Evolutionary conservation across 1,140 invertebrate genomes (phyloP).

Genomic region (Copidosoma floridanum): DNA sequence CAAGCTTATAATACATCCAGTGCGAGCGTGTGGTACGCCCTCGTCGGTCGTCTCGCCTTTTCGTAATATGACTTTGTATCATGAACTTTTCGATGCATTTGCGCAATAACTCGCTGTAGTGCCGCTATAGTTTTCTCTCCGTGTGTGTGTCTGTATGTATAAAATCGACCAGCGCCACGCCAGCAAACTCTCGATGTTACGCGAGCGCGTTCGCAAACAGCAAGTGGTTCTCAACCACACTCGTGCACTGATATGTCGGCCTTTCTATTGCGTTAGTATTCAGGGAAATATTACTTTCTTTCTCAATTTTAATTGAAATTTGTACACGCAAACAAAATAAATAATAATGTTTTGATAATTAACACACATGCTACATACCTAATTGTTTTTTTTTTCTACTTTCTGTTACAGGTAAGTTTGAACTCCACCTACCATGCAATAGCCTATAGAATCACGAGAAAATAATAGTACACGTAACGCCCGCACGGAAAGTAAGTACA

Average conservation of each 20-base stretch:
- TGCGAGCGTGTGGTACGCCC: too few relatives aligned
- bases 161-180: background rate
- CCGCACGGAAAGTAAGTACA: too few relatives aligned
- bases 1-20: too few relatives aligned
- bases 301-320: too few relatives aligned
- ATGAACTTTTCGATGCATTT: conserved; percentile 54
- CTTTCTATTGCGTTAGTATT: too few relatives aligned
- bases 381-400: background rate
- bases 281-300: too few relatives aligned
- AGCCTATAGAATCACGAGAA: too few relatives aligned
- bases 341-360: too few relatives aligned
- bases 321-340: too few relatives aligned
- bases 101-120: conserved; percentile 51
- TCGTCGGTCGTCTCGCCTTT: conserved; percentile 33
- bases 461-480: too few relatives aligned
- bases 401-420: conserved; percentile 14
- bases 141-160: background rate
- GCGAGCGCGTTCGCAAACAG: background rate
- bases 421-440: too few relatives aligned
- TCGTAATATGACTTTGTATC: conserved; percentile 58
- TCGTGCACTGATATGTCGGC: background rate
- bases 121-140: conserved; percentile 23
- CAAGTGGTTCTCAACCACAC: conserved; percentile 9
- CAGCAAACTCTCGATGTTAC: background rate
- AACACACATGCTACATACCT: too few relatives aligned